A percentile compares a stretch with the other conserved stretches of the same genome.
phyloP scores from a whole-genome alignment of 2,888 invertebrate genomes.

The Mystacides longicornis region DNA sequence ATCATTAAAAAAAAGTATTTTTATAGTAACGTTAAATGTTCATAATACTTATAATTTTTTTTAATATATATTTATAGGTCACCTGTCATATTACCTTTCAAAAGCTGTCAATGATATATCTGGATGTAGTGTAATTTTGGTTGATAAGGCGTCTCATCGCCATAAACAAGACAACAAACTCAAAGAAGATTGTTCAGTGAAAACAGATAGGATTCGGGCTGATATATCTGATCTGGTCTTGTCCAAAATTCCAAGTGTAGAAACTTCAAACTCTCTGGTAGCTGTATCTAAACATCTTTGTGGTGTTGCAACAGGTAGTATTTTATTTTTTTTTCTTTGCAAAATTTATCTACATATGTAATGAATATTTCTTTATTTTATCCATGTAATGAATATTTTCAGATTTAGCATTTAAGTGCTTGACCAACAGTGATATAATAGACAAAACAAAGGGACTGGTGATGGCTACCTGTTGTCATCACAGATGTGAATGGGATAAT shows the following conservation, averaged over 20 bases:
- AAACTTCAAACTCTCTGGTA: slow-evolving; percentile 49
- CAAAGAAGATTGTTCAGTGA: slow-evolving; percentile 32
- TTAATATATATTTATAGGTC: slow-evolving; percentile 43
- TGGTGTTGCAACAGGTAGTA: slow-evolving; percentile 81
- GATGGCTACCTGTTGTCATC: slow-evolving; percentile 87
- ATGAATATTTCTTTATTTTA: background rate
- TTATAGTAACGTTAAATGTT: background rate
- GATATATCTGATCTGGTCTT: slow-evolving; percentile 75
- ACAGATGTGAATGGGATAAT: slow-evolving; percentile 65
- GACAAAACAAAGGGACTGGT: slow-evolving; percentile 51
- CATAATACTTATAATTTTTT: background rate
- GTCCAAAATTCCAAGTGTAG: slow-evolving; percentile 44
- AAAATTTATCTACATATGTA: background rate
- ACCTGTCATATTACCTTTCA: slow-evolving; percentile 71
- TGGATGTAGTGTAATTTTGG: slow-evolving; percentile 55
- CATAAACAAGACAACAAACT: slow-evolving; percentile 71
- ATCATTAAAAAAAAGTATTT: background rate
- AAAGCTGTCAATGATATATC: slow-evolving; percentile 46
- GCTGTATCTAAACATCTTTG: slow-evolving; percentile 85
- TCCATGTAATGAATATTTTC: slow-evolving; percentile 21
- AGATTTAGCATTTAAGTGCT: slow-evolving; percentile 69
- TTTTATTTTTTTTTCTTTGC: background rate
- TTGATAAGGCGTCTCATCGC: slow-evolving; percentile 74
- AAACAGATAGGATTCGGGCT: slow-evolving; percentile 60
- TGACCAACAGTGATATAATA: slow-evolving; percentile 40